Percentiles rank a stretch among this genome's conserved stretches.
These are phyloP conservation scores for Eupithecia pulchellata DNA, from an alignment of 2,888 invertebrate genomes.

Conservation along the genomic window DNA sequence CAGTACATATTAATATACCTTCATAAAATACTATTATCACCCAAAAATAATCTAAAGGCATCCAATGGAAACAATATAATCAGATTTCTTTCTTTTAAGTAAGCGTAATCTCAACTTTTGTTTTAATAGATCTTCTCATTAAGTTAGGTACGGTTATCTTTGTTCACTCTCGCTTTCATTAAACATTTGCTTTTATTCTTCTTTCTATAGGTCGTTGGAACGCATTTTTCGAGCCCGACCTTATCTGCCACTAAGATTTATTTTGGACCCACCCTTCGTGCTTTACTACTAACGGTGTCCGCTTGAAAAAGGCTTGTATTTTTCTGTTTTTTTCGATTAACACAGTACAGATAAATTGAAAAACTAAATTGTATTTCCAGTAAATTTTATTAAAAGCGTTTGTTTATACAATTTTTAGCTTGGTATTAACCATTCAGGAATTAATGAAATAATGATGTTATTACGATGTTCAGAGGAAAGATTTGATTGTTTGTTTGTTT, in stretches of 20 bases:
- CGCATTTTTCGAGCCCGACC: slow-evolving; percentile 34
- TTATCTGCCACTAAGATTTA: slow-evolving; percentile 37
- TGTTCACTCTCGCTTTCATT: slow-evolving; percentile 43
- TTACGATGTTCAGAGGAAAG: background rate
- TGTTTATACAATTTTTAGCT: background rate
- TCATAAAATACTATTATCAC: background rate
- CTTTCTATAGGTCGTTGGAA: slow-evolving; percentile 56
- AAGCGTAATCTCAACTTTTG: slow-evolving; percentile 10
- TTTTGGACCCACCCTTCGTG: slow-evolving; percentile 30
- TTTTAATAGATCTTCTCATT: slow-evolving; percentile 31
- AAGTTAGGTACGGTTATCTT: slow-evolving; percentile 31
- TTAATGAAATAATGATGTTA: background rate
- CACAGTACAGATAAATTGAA: background rate
- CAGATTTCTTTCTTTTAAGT: slow-evolving; percentile 4
- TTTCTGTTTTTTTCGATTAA: slow-evolving; percentile 10
- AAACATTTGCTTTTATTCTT: slow-evolving; percentile 51
- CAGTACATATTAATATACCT: background rate
- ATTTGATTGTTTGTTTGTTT: too few relatives aligned
- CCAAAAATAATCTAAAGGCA: background rate
- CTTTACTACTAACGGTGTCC: slow-evolving; percentile 31
- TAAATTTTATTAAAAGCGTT: background rate
- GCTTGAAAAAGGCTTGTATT: slow-evolving; percentile 22
- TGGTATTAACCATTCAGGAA: background rate
- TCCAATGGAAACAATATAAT: slow-evolving; percentile 6
- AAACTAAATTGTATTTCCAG: background rate